Evolutionary conservation across 1,140 invertebrate species (phyloP), one percentile per base, ranked within the genome.

Genomic region (Triops cancriformis): DNA sequence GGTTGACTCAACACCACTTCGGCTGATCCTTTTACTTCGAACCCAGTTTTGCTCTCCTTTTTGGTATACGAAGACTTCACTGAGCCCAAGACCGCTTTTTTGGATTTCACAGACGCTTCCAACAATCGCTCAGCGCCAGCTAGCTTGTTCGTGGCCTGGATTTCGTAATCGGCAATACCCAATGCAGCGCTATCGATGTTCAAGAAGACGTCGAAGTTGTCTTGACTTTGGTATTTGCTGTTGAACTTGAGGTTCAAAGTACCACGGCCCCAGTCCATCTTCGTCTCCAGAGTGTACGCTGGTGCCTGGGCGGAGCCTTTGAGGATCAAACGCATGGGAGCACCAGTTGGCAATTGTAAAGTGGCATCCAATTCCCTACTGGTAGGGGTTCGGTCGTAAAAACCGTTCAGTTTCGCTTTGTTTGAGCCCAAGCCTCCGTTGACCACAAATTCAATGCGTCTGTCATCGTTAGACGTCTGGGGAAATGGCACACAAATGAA

Each of bases 111-210:
- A 6, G 64, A 14, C 14, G 76, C 12, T 51, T 79, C 78, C 10
- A 76, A 42, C 12, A 14, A 18, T 10, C 72, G 64, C 41, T 79
- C 31, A 4, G 73, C 45, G n/a, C 73, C 73, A n/a, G 73, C 85
- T 10, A 87, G 86, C 77, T 91, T 89, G 73, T 89, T 91, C 0
- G 86, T 84, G 27, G 90, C 86, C 72, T 91, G 88, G 0, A 90
- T 83, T 18, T 88, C 85, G 79, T 91, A 88, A 79, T 91, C 90
- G 73, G 92, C 88, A 1, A 89, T 80, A 18, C 90, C 88, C 1
- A 93, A 82, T 78, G 87, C 88, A 11, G 89, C 88, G 7, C 89
- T 90, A 82, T 92, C 89, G n/a, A 89, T 86, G 74, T 88, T 85
- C 1, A 87, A 80, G 78, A 88, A 88, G 23, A 93, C 82, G 43